Evolutionary conservation across 2,888 invertebrate species (phyloP).

Genomic region (Xestia rhomboidea): DNA sequence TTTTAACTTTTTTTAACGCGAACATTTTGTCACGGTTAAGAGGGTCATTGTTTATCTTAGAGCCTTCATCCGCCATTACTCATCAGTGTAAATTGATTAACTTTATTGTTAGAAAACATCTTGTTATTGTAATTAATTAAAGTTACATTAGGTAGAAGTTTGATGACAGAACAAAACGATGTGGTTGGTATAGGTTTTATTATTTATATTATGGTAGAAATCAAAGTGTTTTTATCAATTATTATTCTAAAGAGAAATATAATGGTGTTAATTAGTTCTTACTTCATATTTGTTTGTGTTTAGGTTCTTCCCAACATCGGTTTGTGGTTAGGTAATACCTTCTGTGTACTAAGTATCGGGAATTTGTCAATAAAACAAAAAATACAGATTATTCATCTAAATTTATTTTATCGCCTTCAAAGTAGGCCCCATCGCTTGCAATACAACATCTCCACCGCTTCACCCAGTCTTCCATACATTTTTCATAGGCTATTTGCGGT

Average conservation of each 20-base stretch:
- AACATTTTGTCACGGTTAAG: conserved; percentile 44
- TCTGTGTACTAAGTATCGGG: no score
- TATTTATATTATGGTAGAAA: neutral
- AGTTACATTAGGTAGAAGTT: neutral
- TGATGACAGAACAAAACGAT: conserved; percentile 1
- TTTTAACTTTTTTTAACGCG: conserved; percentile 34
- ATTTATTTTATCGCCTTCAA: no score
- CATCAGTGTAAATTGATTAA: conserved; percentile 34
- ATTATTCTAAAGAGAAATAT: neutral
- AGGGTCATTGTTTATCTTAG: conserved; percentile 54
- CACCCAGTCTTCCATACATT: no score
- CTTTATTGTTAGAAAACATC: conserved; percentile 7
- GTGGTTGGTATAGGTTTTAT: neutral
- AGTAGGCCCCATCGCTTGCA: no score
- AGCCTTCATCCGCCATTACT: conserved; percentile 55
- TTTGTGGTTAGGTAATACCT: neutral
- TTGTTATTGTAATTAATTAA: conserved; percentile 16
- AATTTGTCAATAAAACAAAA: no score
- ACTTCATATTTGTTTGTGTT: neutral
- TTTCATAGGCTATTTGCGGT: no score
- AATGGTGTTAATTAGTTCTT: neutral
- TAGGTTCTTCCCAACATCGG: neutral
- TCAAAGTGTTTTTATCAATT: neutral
- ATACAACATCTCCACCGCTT: no score
- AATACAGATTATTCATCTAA: no score